Percentiles rank a stretch among this genome's conserved stretches.
Evolutionary conservation across 2,888 invertebrate species (phyloP).

Genomic region (Drosophila flavopinicola): DNA sequence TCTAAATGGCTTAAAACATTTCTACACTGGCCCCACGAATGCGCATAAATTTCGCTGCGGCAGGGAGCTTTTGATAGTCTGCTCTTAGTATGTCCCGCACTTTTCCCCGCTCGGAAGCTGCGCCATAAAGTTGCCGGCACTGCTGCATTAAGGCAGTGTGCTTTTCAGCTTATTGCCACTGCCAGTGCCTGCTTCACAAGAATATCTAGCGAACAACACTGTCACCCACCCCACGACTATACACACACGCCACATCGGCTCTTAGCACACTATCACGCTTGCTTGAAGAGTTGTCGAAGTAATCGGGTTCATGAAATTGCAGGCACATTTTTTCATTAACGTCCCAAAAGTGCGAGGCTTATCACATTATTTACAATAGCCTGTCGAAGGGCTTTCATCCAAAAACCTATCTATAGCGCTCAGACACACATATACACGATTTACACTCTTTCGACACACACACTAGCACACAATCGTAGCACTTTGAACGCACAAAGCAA

Average conservation of each 20-base stretch:
- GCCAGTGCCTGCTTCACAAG: too few relatives aligned
- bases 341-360: slow-evolving; percentile 38
- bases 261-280: slow-evolving; percentile 5
- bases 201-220: too few relatives aligned
- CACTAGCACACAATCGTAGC: not conserved
- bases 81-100: slow-evolving; percentile 41
- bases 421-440: not conserved
- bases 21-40: slow-evolving; percentile 43
- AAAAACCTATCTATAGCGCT: slow-evolving; percentile 13
- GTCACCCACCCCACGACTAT: not conserved
- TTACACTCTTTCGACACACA: not conserved
- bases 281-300: slow-evolving; percentile 56
- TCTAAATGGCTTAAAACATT: slow-evolving; percentile 65
- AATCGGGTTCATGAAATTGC: slow-evolving; percentile 76
- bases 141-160: too few relatives aligned
- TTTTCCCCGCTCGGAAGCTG: slow-evolving; percentile 51
- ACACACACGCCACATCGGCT: not conserved
- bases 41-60: slow-evolving; percentile 39
- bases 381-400: slow-evolving; percentile 31
- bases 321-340: slow-evolving; percentile 59
- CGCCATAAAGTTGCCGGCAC: too few relatives aligned
- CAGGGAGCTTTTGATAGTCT: too few relatives aligned
- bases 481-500: too few relatives aligned
- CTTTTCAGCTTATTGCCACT: too few relatives aligned
- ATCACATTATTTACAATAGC: slow-evolving; percentile 38